phyloP scores from a whole-genome alignment of 1,140 invertebrate species.

The Diachasma alloeum region DNA sequence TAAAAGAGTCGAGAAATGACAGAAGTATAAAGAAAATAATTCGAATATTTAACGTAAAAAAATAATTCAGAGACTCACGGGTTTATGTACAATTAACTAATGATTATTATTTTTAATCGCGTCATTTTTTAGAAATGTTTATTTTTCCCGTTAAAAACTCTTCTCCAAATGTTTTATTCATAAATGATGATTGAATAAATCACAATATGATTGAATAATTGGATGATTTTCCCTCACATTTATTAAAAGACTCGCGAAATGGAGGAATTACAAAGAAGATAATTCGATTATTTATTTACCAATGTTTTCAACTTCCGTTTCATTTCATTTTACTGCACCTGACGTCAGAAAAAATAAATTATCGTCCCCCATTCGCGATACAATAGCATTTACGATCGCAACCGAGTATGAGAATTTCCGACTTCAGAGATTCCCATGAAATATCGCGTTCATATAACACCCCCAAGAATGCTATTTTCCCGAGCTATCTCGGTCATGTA shows the following conservation, averaged over 20 bases:
- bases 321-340: not conserved
- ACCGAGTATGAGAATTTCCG: not conserved
- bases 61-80: no score
- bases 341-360: not conserved
- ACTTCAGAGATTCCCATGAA: not conserved
- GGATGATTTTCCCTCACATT: no score
- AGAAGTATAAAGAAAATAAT: not conserved
- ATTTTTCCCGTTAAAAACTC: no score
- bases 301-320: not conserved
- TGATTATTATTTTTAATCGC: no score
- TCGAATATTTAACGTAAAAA: not conserved
- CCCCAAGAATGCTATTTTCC: not conserved
- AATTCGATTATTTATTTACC: not conserved
- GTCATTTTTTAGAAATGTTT: no score
- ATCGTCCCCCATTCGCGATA: not conserved
- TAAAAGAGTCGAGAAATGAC: not conserved
- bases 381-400: not conserved
- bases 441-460: not conserved
- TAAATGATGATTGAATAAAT: no score
- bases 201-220: no score
- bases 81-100: no score
- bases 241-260: no score
- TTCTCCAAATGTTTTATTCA: no score
- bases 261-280: not conserved
- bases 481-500: not conserved